Evolutionary conservation across 2,888 invertebrate genomes (phyloP).

Genomic region (Eulithis prunata): DNA sequence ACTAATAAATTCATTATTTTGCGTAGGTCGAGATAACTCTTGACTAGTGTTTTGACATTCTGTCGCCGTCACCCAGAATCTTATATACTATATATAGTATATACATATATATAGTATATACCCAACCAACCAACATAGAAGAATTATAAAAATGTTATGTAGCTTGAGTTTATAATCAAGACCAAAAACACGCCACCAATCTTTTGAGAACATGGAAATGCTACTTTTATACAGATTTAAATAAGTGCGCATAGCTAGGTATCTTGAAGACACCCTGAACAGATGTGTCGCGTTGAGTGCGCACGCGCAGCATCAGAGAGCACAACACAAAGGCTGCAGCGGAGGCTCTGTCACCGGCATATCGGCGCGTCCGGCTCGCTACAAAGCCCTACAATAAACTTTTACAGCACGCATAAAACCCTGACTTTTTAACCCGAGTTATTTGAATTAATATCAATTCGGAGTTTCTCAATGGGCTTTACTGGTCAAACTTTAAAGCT

Average conservation of each 20-base stretch:
- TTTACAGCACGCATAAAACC: constrained; percentile 83
- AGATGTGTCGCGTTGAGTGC: constrained; percentile 44
- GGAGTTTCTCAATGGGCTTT: constrained; percentile 84
- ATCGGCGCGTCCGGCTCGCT: constrained; percentile 81
- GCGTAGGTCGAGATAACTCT: too few relatives aligned
- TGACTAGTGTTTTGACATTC: too few relatives aligned
- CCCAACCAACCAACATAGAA: too few relatives aligned
- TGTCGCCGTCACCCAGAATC: too few relatives aligned
- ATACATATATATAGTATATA: too few relatives aligned
- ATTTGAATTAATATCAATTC: constrained; percentile 85
- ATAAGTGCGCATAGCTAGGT: neutral
- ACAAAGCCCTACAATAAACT: constrained; percentile 83
- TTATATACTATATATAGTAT: too few relatives aligned
- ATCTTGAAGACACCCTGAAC: constrained; percentile 8
- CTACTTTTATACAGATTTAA: neutral
- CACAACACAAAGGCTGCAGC: constrained; percentile 51
- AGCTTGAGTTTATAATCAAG: neutral
- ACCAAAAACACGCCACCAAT: neutral
- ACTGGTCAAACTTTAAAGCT: constrained; percentile 84
- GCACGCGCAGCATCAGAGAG: constrained; percentile 52
- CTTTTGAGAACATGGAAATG: neutral
- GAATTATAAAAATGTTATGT: too few relatives aligned
- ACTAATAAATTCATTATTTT: too few relatives aligned
- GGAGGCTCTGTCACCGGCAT: constrained; percentile 71
- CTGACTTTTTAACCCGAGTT: constrained; percentile 84